Evolutionary conservation across 2,113 vertebrate genomes (phyloP).

Genomic region (Lichenostomus cassidix): DNA sequence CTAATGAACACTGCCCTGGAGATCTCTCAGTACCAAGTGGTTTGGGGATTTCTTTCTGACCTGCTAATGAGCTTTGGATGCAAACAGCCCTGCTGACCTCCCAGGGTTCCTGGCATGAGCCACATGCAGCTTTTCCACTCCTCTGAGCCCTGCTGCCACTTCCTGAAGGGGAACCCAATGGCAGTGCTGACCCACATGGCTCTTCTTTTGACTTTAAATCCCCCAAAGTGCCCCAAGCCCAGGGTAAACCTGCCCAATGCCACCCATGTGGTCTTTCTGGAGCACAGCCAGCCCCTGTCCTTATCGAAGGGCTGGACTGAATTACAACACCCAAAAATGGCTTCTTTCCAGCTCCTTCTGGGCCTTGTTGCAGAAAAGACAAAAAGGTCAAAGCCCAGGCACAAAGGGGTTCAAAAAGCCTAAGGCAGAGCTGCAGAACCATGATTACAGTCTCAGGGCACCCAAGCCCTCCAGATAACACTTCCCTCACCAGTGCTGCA

Average conservation of each 20-base stretch:
- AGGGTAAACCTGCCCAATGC: background rate
- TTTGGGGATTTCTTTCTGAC: background rate
- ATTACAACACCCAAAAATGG: background rate
- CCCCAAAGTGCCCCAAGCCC: background rate
- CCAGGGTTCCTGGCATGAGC: background rate
- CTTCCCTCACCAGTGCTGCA: accelerated
- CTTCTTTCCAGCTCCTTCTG: background rate
- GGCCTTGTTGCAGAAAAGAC: background rate
- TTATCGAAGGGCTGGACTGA: background rate
- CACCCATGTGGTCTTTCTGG: background rate
- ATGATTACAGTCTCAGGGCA: background rate
- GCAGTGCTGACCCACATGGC: background rate
- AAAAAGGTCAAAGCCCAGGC: background rate
- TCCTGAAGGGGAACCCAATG: background rate
- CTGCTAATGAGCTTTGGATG: background rate
- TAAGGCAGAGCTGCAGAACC: background rate
- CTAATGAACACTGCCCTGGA: background rate
- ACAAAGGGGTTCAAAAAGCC: background rate
- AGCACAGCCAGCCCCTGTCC: background rate
- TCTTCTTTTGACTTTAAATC: background rate
- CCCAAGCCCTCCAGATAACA: background rate
- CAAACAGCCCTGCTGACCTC: background rate
- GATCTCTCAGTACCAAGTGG: background rate
- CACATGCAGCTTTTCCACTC: background rate
- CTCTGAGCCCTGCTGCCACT: background rate